Evolutionary conservation across 1,140 invertebrate genomes (phyloP).

Genomic region (Scaptomyza graminum): DNA sequence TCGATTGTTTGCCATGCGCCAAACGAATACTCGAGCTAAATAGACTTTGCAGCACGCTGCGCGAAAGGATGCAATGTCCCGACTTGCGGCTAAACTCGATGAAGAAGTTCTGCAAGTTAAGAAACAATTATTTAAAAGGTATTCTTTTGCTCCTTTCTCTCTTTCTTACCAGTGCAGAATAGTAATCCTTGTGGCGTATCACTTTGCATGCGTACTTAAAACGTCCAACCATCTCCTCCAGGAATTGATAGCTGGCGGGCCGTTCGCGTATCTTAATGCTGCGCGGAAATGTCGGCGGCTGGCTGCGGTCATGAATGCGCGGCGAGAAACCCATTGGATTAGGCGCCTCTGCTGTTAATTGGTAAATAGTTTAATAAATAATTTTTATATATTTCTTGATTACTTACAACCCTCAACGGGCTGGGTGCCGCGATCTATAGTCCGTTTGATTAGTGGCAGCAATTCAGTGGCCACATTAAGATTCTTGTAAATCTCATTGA

Average conservation of each 20-base stretch:
- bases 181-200: constrained; percentile 90
- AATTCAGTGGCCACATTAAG: constrained; percentile 89
- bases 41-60: constrained; percentile 94
- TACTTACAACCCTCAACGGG: constrained; percentile 88
- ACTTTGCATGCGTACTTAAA: constrained; percentile 93
- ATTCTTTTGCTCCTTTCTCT: neutral
- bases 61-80: constrained; percentile 96
- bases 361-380: neutral
- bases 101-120: constrained; percentile 92
- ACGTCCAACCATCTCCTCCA: constrained; percentile 91
- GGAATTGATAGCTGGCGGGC: constrained; percentile 92
- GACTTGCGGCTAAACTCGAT: constrained; percentile 94
- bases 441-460: constrained; percentile 91
- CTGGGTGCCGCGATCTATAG: constrained; percentile 90
- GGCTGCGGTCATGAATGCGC: constrained; percentile 95
- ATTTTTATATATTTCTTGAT: neutral
- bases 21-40: constrained; percentile 86
- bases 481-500: constrained; percentile 88
- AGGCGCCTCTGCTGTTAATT: constrained; percentile 85
- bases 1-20: constrained; percentile 85
- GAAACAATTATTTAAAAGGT: too few relatives aligned
- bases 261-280: constrained; percentile 96
- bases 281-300: constrained; percentile 98
- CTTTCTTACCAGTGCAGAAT: constrained; percentile 89
- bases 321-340: constrained; percentile 96